Conservation (phyloP, 1,140 invertebrate species). For the Bombus huntii region DNA sequence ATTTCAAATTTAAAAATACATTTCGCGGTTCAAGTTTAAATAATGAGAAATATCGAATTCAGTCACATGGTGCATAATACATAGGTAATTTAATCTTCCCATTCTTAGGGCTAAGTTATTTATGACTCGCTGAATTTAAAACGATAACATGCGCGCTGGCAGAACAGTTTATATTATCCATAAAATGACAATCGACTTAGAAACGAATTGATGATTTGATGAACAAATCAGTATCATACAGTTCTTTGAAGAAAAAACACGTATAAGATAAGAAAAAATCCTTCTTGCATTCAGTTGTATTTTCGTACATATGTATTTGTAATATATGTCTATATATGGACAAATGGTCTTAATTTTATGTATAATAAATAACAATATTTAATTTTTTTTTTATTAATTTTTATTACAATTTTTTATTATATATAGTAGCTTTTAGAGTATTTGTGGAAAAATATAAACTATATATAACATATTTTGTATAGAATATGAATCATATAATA, state of each 20-base stretch:
- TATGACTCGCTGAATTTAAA: neutral
- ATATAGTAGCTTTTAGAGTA: neutral
- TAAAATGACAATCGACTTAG: neutral
- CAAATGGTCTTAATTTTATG: neutral
- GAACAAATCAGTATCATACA: no score
- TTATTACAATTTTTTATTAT: neutral
- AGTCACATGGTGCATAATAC: neutral
- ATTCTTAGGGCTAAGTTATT: neutral
- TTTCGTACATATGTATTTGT: neutral
- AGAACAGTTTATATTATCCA: neutral
- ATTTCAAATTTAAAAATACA: neutral
- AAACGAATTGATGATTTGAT: neutral
- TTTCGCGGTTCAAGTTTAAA: slow-evolving; percentile 8
- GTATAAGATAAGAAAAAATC: neutral
- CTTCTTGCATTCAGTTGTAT: neutral
- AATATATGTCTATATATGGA: neutral
- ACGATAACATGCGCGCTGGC: neutral
- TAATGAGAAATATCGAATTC: neutral
- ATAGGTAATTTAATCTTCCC: neutral
- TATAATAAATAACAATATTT: neutral
- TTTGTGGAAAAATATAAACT: no score
- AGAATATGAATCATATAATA: no score
- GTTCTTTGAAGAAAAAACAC: neutral
- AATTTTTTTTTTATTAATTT: no score
- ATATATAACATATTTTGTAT: no score